Evolutionary conservation across 2,113 vertebrate genomes (phyloP), one percentile per base, ranked within the genome.

Genomic region (Bostrychus sinensis): DNA sequence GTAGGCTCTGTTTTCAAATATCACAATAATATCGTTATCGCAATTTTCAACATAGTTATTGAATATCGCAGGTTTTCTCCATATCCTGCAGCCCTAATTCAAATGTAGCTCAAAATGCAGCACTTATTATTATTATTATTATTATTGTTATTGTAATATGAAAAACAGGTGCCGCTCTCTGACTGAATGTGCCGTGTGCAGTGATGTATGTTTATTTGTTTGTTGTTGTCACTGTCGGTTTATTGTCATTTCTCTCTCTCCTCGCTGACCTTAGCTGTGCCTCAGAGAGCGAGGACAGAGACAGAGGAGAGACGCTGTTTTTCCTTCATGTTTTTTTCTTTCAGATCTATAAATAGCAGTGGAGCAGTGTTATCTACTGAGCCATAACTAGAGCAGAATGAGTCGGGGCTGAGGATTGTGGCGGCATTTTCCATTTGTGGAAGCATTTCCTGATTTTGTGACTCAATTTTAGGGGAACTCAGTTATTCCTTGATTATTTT

Each of bases 351-450:
- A 76, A 85, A 87, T 89, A 87, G 80, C 48, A 56, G 20, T 54
- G 20, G 64, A 82, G 60, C 51, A 22, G 67, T 79, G 80, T 86
- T 82, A 78, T 86, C 81, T 83, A 70, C 80, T 73, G 72, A 65
- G 67, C 83, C 83, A 80, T 66, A 83, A 86, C 78, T 86, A 23
- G 85, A 87, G 83, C 85, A 89, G 74, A 87, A 72, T 80, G 83
- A 76, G 73, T 23, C 41, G 39, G 39, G 73, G 72, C 54, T 76
- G 56, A 43, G 26, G 16, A 65, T 39, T 56, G 38, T 71, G 53
- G 69, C 60, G 56, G 25, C 37, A 23, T 7, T 6, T n/a, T n/a
- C n/a, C 75, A 12, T 36, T 10, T 64, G 26, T 61, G 4, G 20
- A 11, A 75, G 38, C 50, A 36, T 45, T 55, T 39, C 67, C 6